Base-by-base conservation (phyloP, 2,113 vertebrate species). In the Apeltes quadracus region DNA sequence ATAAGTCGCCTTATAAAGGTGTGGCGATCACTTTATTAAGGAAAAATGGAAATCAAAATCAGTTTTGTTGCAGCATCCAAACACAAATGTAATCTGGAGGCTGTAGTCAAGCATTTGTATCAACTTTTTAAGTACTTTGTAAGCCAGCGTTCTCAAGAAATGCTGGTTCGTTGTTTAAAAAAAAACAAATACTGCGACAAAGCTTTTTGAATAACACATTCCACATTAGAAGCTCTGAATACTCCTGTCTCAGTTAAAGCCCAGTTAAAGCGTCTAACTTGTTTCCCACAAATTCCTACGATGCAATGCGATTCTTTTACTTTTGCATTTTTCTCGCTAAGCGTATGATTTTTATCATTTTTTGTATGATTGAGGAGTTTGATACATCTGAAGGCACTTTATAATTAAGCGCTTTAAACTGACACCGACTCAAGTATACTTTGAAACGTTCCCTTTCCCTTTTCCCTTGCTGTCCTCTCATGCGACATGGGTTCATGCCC, bases 31-130 rank as follows among this genome's bases (percentile, higher is more conserved):
- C 22, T 78, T 27, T 34, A 2, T 27, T 34, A 2, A 51, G 29
- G 14, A 5, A 46, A 64, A 48, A 56, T 16, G 36, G 27, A 73
- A 50, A 59, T 34, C 6, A 8, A n/a, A 61, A 18, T 16, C 20
- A 7, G 22, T 5, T 59, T 25, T 25, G 50, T 71, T 80, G 75
- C 79, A 8, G 61, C 55, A 7, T 18, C 14, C 2, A 15, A 15
- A 58, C 23, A 34, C 44, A 22, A 22, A 32, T 39, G 27, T 18
- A 3, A 62, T 20, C n/a, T 22, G 43, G 29, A 44, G 20, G 54
- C 44, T 23, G 0, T 27, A 22, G 55, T 68, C 4, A 38, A 61
- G 41, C 25, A 2, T 62, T 64, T 64, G 18, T 54, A 53, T 15
- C 1, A 12, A 64, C 55, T 59, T 65, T 72, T 62, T 23, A 20